phyloP scores from a whole-genome alignment of 2,113 vertebrate genomes.

The Scolopax mira region DNA sequence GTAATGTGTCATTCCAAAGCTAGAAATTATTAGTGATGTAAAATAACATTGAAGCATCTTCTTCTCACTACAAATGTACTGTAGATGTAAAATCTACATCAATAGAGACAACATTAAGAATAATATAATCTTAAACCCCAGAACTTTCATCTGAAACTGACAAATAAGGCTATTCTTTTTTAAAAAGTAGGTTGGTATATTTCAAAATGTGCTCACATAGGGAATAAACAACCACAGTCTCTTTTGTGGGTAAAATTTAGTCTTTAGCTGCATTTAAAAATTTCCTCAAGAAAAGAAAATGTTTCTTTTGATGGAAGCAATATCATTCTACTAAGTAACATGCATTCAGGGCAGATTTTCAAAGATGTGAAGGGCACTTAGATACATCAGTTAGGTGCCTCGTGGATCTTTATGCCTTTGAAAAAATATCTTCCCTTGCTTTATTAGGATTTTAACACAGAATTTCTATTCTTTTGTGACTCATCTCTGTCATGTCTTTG shows the following conservation, averaged over 20 bases:
- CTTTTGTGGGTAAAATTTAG: not conserved
- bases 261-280: not conserved
- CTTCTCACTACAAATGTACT: not conserved
- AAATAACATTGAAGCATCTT: not conserved
- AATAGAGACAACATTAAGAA: not conserved
- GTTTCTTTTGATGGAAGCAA: not conserved
- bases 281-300: not conserved
- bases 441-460: not conserved
- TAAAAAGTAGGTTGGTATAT: not conserved
- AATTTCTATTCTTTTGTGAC: conserved; percentile 34
- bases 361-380: not conserved
- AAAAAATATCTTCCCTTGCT: not conserved
- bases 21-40: not conserved
- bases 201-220: not conserved
- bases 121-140: not conserved
- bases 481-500: not conserved
- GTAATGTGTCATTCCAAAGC: not conserved
- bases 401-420: not conserved
- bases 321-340: not conserved
- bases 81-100: not conserved
- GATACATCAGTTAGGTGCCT: not conserved
- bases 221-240: not conserved
- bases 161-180: not conserved
- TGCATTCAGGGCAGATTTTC: not conserved
- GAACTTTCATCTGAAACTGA: not conserved